Percentiles rank a stretch among this genome's conserved stretches.
Conservation (phyloP, 2,113 vertebrate species). For the Oreochromis tanganicae region DNA sequence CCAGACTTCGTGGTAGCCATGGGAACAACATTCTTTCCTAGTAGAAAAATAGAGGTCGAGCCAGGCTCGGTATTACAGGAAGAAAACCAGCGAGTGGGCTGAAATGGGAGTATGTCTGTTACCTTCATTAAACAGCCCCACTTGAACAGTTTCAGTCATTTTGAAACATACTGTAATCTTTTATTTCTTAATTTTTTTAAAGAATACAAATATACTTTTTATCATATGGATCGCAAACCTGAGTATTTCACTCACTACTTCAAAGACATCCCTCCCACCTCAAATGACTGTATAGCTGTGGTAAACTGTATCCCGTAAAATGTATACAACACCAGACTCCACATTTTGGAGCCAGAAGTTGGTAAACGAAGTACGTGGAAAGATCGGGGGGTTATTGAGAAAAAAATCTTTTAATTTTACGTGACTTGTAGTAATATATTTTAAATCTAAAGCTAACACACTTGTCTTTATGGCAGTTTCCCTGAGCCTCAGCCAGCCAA, state of each 20-base stretch:
- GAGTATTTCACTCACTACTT: not conserved
- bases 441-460: not conserved
- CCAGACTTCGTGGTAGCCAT: slow-evolving; percentile 25
- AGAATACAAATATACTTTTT: not conserved
- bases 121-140: not conserved
- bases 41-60: slow-evolving; percentile 5
- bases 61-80: not conserved
- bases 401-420: not conserved
- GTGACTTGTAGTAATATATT: not conserved
- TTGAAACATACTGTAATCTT: not conserved
- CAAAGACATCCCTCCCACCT: not conserved
- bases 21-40: slow-evolving; percentile 53
- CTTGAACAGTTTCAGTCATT: not conserved
- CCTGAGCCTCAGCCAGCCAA: slow-evolving; percentile 28
- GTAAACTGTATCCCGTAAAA: not conserved
- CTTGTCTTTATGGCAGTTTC: slow-evolving; percentile 18
- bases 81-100: not conserved
- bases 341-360: not conserved
- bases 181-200: not conserved
- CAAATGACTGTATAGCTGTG: not conserved
- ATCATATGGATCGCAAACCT: not conserved
- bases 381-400: not conserved
- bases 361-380: not conserved
- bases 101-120: slow-evolving; percentile 10
- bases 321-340: not conserved